phyloP scores from a whole-genome alignment of 2,888 invertebrate genomes.

The Drosophila anceps region DNA sequence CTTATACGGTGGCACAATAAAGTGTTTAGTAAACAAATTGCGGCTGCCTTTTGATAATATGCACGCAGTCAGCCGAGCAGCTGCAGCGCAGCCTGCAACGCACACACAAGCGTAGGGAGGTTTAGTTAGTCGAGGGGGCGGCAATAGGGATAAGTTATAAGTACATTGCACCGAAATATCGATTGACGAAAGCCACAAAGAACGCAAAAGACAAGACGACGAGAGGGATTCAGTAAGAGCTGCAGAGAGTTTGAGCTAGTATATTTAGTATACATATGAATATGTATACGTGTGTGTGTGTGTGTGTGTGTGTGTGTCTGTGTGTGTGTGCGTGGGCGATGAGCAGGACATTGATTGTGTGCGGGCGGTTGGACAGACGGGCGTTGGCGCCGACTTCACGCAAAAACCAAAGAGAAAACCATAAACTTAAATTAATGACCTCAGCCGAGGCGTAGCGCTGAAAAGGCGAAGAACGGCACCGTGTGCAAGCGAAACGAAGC shows the following conservation, averaged over 20 bases:
- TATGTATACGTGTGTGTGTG: conserved; percentile 15
- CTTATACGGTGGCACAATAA: conserved; percentile 74
- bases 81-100: conserved; percentile 30
- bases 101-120: conserved; percentile 15
- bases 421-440: conserved; percentile 84
- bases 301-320: conserved; percentile 11
- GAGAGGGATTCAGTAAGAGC: neutral
- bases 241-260: conserved; percentile 11
- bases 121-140: neutral
- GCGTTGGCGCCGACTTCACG: conserved; percentile 73
- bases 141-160: conserved; percentile 59
- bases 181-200: conserved; percentile 72
- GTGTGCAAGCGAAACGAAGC: conserved; percentile 26
- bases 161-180: conserved; percentile 81
- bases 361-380: conserved; percentile 43
- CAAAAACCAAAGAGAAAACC: conserved; percentile 80
- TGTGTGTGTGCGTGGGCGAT: conserved; percentile 8
- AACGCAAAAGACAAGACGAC: conserved; percentile 42
- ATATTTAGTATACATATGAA: no score
- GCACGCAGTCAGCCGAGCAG: conserved; percentile 50
- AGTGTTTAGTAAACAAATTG: conserved; percentile 82
- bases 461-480: conserved; percentile 44
- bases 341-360: conserved; percentile 76
- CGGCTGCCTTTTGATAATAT: conserved; percentile 77
- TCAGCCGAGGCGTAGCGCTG: conserved; percentile 47